These are phyloP conservation scores for Hypanus sabinus DNA, from an alignment of 2,113 vertebrate species.

Conservation along the genomic window DNA sequence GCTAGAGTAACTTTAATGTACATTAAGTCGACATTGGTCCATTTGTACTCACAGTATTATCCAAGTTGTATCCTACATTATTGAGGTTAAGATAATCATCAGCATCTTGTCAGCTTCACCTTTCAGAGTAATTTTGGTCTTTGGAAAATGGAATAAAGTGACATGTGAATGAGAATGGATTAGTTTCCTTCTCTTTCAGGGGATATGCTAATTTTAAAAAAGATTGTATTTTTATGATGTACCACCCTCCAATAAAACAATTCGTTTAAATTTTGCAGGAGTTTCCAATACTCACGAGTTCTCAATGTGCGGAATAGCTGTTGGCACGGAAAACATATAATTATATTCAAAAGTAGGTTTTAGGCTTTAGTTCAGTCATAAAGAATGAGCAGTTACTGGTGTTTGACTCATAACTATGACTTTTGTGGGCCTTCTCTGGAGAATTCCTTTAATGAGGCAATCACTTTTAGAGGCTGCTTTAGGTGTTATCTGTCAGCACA, in stretches of 20 bases:
- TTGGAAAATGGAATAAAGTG: not conserved
- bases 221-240: not conserved
- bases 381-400: not conserved
- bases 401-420: constrained; percentile 8
- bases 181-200: not conserved
- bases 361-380: not conserved
- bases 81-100: not conserved
- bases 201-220: not conserved
- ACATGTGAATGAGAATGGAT: not conserved
- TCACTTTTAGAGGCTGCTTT: constrained; percentile 17
- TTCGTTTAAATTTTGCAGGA: not conserved
- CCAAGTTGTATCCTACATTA: not conserved
- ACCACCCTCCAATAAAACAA: not conserved
- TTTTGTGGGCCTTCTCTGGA: not conserved
- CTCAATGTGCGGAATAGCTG: not conserved
- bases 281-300: not conserved
- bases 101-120: not conserved
- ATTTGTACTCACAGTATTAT: not conserved
- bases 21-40: not conserved
- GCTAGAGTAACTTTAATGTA: too few species aligned
- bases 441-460: constrained; percentile 11
- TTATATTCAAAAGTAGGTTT: not conserved
- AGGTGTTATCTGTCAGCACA: not conserved
- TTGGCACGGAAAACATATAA: not conserved
- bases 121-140: not conserved